Conservation (phyloP, 1,140 invertebrate genomes). For the Zaprionus nigranus region DNA sequence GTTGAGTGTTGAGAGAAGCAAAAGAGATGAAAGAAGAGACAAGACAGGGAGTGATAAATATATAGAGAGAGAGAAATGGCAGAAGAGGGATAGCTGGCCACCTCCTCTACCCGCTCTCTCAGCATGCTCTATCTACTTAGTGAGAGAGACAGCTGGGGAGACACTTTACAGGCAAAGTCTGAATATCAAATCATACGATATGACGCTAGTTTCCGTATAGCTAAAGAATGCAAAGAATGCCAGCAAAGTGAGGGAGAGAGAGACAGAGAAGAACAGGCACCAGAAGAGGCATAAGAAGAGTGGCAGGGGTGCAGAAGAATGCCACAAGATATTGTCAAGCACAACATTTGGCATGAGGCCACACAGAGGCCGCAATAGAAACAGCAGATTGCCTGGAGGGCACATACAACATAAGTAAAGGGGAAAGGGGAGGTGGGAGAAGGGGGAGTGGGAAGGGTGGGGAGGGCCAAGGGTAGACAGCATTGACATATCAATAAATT, state of each 20-base stretch:
- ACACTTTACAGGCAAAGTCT: not conserved
- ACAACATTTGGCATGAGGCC: constrained; percentile 34
- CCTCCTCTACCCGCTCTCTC: too few relatives aligned
- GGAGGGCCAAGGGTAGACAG: constrained; percentile 19
- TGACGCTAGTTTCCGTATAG: not conserved
- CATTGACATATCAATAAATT: constrained; percentile 78
- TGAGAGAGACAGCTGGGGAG: not conserved
- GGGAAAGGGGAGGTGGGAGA: not conserved
- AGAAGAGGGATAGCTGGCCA: too few relatives aligned
- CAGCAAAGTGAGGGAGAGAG: not conserved
- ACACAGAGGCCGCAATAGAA: constrained; percentile 14
- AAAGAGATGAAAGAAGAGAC: too few relatives aligned
- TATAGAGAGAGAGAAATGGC: not conserved
- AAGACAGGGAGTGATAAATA: not conserved
- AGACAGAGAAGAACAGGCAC: not conserved
- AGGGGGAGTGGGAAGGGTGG: not conserved
- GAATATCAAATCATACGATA: not conserved
- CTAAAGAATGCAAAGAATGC: not conserved
- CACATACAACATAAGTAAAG: not conserved
- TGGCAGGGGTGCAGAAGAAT: not conserved
- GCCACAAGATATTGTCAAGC: constrained; percentile 24
- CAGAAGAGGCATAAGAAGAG: not conserved
- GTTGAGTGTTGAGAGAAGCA: not conserved
- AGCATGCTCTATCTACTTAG: too few relatives aligned
- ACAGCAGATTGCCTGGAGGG: not conserved